These are phyloP conservation scores for Leptosomus discolor DNA, from an alignment of 2,113 vertebrate genomes.

Conservation along the genomic window DNA sequence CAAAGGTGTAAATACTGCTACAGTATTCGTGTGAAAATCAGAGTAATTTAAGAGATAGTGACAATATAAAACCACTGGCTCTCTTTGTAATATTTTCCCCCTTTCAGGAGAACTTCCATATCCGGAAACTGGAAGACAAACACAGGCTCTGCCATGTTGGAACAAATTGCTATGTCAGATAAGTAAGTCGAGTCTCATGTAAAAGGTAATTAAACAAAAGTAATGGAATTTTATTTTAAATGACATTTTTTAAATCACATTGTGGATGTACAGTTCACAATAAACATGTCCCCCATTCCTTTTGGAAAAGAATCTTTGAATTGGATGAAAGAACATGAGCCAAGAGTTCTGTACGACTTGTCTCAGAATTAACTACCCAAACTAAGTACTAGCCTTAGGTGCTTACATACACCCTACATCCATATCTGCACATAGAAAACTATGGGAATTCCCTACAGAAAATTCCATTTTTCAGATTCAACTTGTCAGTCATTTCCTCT, in stretches of 20 bases:
- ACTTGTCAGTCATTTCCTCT: neutral
- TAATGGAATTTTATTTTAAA: neutral
- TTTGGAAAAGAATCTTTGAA: neutral
- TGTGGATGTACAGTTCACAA: neutral
- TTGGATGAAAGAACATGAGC: neutral
- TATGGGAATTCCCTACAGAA: neutral
- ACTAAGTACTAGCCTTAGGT: neutral
- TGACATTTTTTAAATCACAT: fast-evolving
- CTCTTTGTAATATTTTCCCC: conserved; percentile 28
- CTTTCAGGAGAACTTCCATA: conserved; percentile 94
- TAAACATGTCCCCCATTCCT: neutral
- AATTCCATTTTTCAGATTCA: neutral
- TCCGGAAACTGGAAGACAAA: conserved; percentile 99
- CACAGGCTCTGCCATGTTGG: conserved; percentile 97
- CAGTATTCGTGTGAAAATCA: neutral
- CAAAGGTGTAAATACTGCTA: neutral
- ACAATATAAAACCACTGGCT: neutral
- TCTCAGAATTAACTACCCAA: neutral
- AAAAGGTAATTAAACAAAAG: neutral
- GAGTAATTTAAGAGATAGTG: neutral
- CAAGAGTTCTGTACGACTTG: neutral
- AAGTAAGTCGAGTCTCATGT: conserved; percentile 79
- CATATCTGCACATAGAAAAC: neutral
- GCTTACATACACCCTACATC: fast-evolving
- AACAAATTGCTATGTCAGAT: conserved; percentile 99